phyloP scores from a whole-genome alignment of 2,888 invertebrate genomes.

The Pegoplata infirma region DNA sequence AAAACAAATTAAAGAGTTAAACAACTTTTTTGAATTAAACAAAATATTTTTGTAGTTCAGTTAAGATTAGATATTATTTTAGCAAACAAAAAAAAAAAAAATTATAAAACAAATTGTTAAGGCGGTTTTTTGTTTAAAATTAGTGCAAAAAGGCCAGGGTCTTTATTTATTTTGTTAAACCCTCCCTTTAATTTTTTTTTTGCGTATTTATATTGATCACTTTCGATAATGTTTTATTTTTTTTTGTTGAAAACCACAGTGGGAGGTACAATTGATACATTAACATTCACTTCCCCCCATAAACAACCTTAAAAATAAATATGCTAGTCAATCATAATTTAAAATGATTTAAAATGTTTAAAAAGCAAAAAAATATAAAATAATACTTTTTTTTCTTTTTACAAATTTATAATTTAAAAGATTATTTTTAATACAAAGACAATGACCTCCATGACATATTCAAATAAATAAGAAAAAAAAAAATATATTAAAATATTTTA shows the following conservation, averaged over 20 bases:
- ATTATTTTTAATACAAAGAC: too few relatives aligned
- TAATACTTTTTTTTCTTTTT: background rate
- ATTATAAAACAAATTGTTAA: background rate
- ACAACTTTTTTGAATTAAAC: too few relatives aligned
- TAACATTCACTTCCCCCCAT: conserved; percentile 1
- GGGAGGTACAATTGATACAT: conserved; percentile 2
- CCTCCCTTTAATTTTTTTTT: conserved; percentile 12
- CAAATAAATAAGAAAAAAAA: background rate
- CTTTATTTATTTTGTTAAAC: conserved; percentile 28
- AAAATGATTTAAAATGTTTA: background rate
- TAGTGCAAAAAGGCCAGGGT: conserved; percentile 52
- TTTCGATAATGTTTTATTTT: conserved; percentile 43
- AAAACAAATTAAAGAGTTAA: too few relatives aligned
- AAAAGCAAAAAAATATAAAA: background rate
- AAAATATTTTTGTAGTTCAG: too few relatives aligned
- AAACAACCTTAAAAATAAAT: background rate
- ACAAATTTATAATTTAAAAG: background rate
- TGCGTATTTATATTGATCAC: conserved; percentile 27
- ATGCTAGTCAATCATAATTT: background rate
- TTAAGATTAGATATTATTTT: conserved; percentile 17
- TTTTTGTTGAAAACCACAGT: background rate
- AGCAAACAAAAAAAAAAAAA: conserved; percentile 1
- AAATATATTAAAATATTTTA: background rate
- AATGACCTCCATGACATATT: background rate
- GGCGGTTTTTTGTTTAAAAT: conserved; percentile 8